Evolutionary conservation across 2,113 vertebrate species (phyloP), one percentile per base, ranked within the genome.

Genomic region (Illadopsis cleaveri): DNA sequence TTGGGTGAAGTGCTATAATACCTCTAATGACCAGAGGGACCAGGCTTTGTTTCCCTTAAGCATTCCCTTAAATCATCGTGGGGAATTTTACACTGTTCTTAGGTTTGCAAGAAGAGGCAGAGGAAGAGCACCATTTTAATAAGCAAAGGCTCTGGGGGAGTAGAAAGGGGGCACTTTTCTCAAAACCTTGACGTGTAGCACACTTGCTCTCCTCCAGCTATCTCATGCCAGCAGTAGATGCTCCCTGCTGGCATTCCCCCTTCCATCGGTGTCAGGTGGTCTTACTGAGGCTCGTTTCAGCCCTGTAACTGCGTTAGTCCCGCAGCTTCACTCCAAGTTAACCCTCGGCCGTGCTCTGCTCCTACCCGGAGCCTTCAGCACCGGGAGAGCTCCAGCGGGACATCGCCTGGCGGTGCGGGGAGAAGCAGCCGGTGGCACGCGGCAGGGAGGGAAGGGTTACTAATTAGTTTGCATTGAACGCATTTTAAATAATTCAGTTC

Each of bases 321-420:
- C 0, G 3, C 57, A 44, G 65, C 60, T 45, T 37, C 14, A 0
- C 72, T 53, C 45, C 9, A 1, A 2, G 4, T 17, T 20, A 5
- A 0, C 6, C 1, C 30, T 20, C 6, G 23, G 7, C 35, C 0
- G 1, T 2, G 69, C 69, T 16, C 5, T 1, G 79, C 35, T 18
- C 4, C 53, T 3, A 35, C 23, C 51, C 2, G 15, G 50, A 50
- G 61, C 77, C 81, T 89, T 96, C 95, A 95, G 95, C 94, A 96
- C 94, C 1, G 38, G 93, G 96, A 96, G 94, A 91, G 84, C 93
- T 96, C 93, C 91, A 10, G 77, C 51, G 8, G 76, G 58, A 48
- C 50, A 22, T 22, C 2, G 18, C 84, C 68, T 2, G 45, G n/a
- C 11, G 0, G 7, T 1, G 53, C 3, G 48, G 12, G 50, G 70